Conservation (phyloP, 1,140 invertebrate species). For the Tetragonula clypearis region DNA sequence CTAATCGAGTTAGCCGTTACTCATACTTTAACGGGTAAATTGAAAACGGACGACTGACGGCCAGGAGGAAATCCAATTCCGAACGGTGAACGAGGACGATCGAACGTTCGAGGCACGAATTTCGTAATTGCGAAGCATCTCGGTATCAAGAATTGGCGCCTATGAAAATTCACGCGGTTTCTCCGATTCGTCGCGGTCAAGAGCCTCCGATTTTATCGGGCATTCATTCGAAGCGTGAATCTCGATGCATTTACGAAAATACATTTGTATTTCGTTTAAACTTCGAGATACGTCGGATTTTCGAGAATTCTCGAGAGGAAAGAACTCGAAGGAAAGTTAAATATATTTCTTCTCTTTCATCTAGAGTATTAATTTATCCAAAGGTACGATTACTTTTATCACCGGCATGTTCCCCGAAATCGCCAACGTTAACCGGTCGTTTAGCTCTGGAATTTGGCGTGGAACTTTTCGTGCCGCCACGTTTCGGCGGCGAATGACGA, state of each 20-base stretch:
- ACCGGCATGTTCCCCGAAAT: not conserved
- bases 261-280: not conserved
- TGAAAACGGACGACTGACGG: conserved; percentile 10
- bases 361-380: not conserved
- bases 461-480: not conserved
- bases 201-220: no score
- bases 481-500: no score
- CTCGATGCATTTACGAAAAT: no score
- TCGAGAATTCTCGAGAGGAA: no score
- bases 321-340: no score
- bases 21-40: conserved; percentile 43
- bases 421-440: not conserved
- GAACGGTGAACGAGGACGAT: no score
- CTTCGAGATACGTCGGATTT: not conserved
- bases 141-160: not conserved
- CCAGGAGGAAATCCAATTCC: not conserved
- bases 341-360: not conserved
- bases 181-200: no score
- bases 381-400: not conserved
- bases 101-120: not conserved
- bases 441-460: not conserved
- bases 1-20: conserved; percentile 31
- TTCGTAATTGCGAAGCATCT: not conserved
- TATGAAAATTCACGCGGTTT: not conserved
- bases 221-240: no score